Conservation (phyloP, 2,797 vertebrate genomes). For the Hephaestus fuliginosus region DNA sequence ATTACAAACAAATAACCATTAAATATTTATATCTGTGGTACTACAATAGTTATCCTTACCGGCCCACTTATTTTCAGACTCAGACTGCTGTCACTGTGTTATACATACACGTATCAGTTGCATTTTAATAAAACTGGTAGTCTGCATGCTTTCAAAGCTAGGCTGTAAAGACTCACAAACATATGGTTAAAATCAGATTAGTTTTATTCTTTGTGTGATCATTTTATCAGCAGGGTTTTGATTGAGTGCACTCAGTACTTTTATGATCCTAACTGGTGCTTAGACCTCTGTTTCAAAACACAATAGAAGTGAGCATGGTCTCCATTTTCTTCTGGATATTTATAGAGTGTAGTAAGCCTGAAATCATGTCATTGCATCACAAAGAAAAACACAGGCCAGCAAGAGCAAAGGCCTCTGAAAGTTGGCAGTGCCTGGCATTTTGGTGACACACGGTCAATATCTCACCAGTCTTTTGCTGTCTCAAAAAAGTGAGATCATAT, state of each 20-base stretch:
- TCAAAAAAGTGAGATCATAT: constrained; percentile 4
- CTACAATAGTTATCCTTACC: constrained; percentile 71
- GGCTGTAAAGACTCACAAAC: not conserved
- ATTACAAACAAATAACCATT: constrained; percentile 86
- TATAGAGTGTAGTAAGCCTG: constrained; percentile 49
- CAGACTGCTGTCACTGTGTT: constrained; percentile 46
- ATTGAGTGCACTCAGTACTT: not conserved
- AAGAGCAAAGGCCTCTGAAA: constrained; percentile 33
- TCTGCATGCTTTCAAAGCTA: not conserved
- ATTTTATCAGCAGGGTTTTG: not conserved
- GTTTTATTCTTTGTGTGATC: not conserved
- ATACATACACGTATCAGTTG: constrained; percentile 50
- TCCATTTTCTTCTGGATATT: constrained; percentile 58
- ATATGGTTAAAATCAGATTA: too few species aligned
- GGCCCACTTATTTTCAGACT: constrained; percentile 51
- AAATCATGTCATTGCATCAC: constrained; percentile 62
- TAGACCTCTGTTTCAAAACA: constrained; percentile 48
- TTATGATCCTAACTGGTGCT: constrained; percentile 10
- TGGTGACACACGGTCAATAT: constrained; percentile 22
- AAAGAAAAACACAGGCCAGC: constrained; percentile 49
- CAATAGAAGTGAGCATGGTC: constrained; percentile 24
- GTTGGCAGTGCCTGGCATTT: constrained; percentile 31
- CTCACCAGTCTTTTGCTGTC: constrained; percentile 7
- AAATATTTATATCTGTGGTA: constrained; percentile 80
- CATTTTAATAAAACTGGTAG: constrained; percentile 14